Evolutionary conservation across 2,113 vertebrate species (phyloP).

Genomic region (Solea solea): DNA sequence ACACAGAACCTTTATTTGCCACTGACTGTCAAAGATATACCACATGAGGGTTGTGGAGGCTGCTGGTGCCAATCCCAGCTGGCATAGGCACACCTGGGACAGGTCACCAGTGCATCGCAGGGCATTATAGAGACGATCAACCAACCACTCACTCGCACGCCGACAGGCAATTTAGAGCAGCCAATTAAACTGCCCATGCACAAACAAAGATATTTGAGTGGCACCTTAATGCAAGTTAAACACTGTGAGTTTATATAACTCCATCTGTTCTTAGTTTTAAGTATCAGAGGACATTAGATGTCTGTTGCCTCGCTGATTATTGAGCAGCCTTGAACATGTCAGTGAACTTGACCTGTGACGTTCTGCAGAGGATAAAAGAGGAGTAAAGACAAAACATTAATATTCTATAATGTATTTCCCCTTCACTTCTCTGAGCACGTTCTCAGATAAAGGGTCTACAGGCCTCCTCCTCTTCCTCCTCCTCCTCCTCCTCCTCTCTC

Average conservation of each 20-base stretch:
- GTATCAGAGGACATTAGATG: neutral
- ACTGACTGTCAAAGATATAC: neutral
- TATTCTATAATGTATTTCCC: neutral
- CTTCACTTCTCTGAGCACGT: too few species aligned
- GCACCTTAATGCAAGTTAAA: neutral
- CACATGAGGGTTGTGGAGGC: too few species aligned
- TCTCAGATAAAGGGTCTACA: constrained; percentile 4
- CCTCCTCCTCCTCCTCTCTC: fast-evolving
- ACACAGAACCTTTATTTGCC: neutral
- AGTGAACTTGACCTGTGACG: neutral
- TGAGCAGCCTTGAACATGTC: neutral
- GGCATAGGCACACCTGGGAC: too few species aligned
- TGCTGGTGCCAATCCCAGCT: too few species aligned
- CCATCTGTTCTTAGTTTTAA: neutral
- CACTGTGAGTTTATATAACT: neutral
- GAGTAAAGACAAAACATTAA: neutral
- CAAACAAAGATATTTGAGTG: too few species aligned
- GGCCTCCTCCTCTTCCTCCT: neutral
- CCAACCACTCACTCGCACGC: too few species aligned
- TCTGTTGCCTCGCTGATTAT: neutral
- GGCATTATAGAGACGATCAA: too few species aligned
- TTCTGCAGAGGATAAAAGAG: neutral
- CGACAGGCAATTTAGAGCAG: too few species aligned
- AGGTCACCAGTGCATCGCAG: too few species aligned
- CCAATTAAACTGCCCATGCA: too few species aligned